Base-by-base conservation (phyloP, 2,888 invertebrate genomes). In the Agriotes lineatus region DNA sequence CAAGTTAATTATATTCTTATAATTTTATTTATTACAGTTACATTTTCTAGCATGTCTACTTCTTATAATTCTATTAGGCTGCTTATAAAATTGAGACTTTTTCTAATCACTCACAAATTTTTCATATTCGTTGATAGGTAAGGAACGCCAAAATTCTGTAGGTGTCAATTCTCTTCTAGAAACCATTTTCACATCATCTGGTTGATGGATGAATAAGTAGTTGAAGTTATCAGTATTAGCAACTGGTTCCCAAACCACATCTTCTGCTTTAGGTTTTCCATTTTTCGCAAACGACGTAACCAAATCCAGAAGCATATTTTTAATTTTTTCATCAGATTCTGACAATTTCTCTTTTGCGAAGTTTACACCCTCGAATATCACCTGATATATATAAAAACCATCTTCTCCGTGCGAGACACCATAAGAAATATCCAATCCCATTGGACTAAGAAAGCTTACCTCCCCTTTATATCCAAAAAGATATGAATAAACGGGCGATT, bases 91-190 rank as follows among this genome's bases (percentile, higher is more conserved):
- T n/a, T n/a, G n/a, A n/a, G n/a, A n/a, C n/a, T n/a, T n/a, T n/a
- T n/a, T n/a, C n/a, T n/a, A n/a, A n/a, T n/a, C n/a, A n/a, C n/a
- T n/a, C n/a, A n/a, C n/a, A 25, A 25, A 25, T 25, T 62, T 18
- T 14, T 62, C 54, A 25, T 62, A 19, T 54, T 62, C 62, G 14
- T 18, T 42, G 20, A 62, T 22, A 6, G 54, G 42, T 33, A 62
- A 42, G 1, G 54, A 54, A 16, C 54, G 14, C 62, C 62, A 62
- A 44, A 62, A 62, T n/a, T 39, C 10, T 1, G 10, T 39, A 10
- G 62, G 62, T 0, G 54, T 16, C 10, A 62, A 6, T 44, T 62
- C 54, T 10, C 42, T 37, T 18, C 14, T 20, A 10, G 39, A 22
- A 5, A 9, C 10, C 54, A 62, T 62, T 42, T 54, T 25, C 1